Base-by-base conservation (phyloP, 2,113 vertebrate species). In the Epinephelus lanceolatus region DNA sequence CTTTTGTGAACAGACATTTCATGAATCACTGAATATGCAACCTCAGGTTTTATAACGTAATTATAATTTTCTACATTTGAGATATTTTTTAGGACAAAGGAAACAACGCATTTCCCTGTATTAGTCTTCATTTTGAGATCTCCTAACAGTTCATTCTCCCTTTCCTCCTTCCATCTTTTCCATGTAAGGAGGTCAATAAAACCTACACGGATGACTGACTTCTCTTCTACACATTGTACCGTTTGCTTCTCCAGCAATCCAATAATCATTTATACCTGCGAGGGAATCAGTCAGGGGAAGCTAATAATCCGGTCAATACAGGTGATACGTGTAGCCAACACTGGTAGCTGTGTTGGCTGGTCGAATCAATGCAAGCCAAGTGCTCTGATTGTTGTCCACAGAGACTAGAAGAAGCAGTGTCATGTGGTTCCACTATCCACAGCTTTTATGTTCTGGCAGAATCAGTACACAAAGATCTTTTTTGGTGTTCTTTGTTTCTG, bases 301-400 rank as follows among this genome's bases (percentile, higher is more conserved):
- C 81, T 89, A 90, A 91, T 87, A 89, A 91, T 78, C 49, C 8
- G 37, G 55, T 90, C 84, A 63, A 90, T 89, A 75, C 19, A 37
- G 53, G 40, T 74, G 75, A 85, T 57, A 76, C 74, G 81, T 71
- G 84, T 55, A 47, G 80, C 55, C 68, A 56, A 62, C 42, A 55
- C 7, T 42, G 59, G 59, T 47, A 59, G 86, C 74, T 70, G 67
- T 13, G 52, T 56, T 59, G 68, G 77, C 70, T 18, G 1, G 12
- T 33, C 8, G 80, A 85, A 90, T 80, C 69, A 4, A 71, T 60
- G 42, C 13, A 18, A 57, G 42, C 69, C 30, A 70, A 65, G 67
- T 53, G 68, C 55, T 78, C 53, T 45, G 19, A 77, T 27, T 40
- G 61, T 59, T 30, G 49, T 70, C 60, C 21, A 49, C 3, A 53